Evolutionary conservation across 1,140 invertebrate genomes (phyloP), one percentile per base, ranked within the genome.

Genomic region (Pteromalus puparum): DNA sequence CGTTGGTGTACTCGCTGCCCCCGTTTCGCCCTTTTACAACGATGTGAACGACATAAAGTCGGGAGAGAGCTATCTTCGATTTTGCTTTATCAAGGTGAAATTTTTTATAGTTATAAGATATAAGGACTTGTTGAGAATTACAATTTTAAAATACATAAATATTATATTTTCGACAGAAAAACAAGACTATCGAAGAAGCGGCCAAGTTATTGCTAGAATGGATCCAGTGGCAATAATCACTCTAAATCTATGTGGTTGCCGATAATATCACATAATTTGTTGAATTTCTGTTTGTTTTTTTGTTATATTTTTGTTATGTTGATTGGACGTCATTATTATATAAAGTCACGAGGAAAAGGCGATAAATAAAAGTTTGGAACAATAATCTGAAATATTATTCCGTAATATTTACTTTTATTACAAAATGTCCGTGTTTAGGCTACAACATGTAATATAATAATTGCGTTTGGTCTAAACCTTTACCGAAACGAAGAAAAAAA

Each of bases 1-100:
- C 38, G 73, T 75, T n/a, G 73, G 73, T 15, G 34, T 75, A 75
- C 38, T 42, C 9, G 73, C 0, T 2, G 21, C 30, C 0, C 99
- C 99, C 21, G 96, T 97, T 9, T 97, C 97, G 75, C 98, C 98
- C 0, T 99, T 99, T 93, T 99, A 99, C 91, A 96, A 95, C 65
- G 93, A 95, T 1, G 93, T 93, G 3, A 34, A 34, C 26, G 95
- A 99, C 91, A 98, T 98, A 91, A 91, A 94, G 82, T 92, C 99
- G 6, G 98, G 95, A 4, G 97, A 99, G 92, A 95, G 98, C 91
- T 97, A 96, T 90, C 96, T 99, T 3, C 94, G 99, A 74, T 97
- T 96, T 89, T 99, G 98, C 92, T 99, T 99, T 90, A 97, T 98
- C 74, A 99, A 99, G 95, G 97, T 97, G 93, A 91, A 86, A 15